Base-by-base conservation (phyloP, 2,888 invertebrate genomes). In the Eristalinus sepulchralis region DNA sequence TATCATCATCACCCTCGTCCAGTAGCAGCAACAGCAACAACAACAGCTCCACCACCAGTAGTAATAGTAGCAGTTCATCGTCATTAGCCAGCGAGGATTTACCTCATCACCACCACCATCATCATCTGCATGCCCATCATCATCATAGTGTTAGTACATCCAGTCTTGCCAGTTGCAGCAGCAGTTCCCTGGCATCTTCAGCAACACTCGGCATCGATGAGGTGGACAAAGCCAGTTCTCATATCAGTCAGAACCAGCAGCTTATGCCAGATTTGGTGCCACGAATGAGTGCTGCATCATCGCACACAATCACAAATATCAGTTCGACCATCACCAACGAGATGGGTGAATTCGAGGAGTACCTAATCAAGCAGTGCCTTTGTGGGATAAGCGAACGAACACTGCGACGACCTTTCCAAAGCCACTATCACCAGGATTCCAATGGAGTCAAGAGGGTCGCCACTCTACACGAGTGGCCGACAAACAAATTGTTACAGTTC, bases 321-420 rank as follows among this genome's bases (percentile, higher is more conserved):
- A 77, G 84, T 62, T 67, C 88, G 11, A 59, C 83, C 1, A 84
- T 89, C 20, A 88, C 90, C 17, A 91, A 91, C 60, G 92, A 93
- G 67, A 92, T 93, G 91, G 90, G 91, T 59, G 91, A 92, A 77
- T 93, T 93, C 77, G 92, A 93, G 87, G 90, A 91, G 63, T 93
- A 91, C 68, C 93, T 97, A 63, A 94, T 96, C 59, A 95, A 95
- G 67, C 97, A 97, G 91, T 97, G 97, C 91, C 93, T 97, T 84
- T 97, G 97, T 92, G 95, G 95, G 31, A 94, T 96, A 85, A 94
- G 96, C 24, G 96, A 97, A 90, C 94, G 94, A 89, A 94, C 95
- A 83, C 91, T 97, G 59, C 93, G 95, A 4, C 95, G 95, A 90
- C 95, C 96, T 0, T 97, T 97, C 90, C 95, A 95, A 89, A 94